These are phyloP conservation scores for Gymnocephalus cernua DNA, from an alignment of 2,113 vertebrate species.

Conservation along the genomic window DNA sequence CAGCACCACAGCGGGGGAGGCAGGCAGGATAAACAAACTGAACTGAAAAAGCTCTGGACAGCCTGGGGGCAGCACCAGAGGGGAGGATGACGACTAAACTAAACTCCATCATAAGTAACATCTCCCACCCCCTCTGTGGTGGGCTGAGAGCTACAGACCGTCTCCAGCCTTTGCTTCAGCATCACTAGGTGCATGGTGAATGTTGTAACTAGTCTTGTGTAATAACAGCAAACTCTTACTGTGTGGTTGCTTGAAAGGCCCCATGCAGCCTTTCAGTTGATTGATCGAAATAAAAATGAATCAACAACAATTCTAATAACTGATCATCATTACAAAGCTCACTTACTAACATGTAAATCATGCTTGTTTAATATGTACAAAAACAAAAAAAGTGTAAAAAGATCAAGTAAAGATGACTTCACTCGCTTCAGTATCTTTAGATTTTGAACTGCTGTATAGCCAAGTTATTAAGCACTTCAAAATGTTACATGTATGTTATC, in stretches of 20 bases:
- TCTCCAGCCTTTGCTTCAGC: constrained; percentile 54
- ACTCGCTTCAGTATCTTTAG: too few relatives aligned
- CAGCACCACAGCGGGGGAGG: constrained; percentile 61
- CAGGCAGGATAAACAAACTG: constrained; percentile 69
- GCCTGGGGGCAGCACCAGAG: constrained; percentile 70
- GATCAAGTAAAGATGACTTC: too few relatives aligned
- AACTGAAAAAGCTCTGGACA: constrained; percentile 53
- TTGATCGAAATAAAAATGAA: too few relatives aligned
- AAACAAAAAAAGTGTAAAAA: neutral
- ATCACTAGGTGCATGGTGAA: neutral
- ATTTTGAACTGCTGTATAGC: too few relatives aligned
- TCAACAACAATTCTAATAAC: neutral
- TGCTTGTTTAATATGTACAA: neutral
- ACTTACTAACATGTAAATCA: neutral
- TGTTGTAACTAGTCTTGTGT: constrained; percentile 33
- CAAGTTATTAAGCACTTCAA: too few relatives aligned
- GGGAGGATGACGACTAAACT: constrained; percentile 55
- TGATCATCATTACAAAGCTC: neutral
- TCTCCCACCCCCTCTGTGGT: constrained; percentile 71
- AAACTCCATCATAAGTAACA: constrained; percentile 58
- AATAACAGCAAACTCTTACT: constrained; percentile 14
- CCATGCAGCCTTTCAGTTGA: neutral
- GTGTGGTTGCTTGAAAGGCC: neutral
- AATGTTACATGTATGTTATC: too few relatives aligned
- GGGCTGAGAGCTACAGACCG: constrained; percentile 60